Evolutionary conservation across 1,140 invertebrate species (phyloP), one percentile per base, ranked within the genome.

Genomic region (Ridgeia piscesae): DNA sequence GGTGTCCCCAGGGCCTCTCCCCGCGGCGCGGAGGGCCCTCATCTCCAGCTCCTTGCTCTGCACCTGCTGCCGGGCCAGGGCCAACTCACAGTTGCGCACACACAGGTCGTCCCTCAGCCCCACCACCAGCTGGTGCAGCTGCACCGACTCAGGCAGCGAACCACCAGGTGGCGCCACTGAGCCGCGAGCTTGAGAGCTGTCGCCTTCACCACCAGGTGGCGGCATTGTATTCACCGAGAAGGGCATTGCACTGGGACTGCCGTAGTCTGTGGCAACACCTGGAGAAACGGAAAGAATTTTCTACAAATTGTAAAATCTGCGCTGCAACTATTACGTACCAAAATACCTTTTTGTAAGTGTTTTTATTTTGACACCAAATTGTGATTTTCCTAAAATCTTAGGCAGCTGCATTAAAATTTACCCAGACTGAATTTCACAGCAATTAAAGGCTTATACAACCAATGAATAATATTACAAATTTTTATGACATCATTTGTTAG

Each of bases 31-130:
- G 17, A 48, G 34, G 31, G 89, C 89, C 17, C 89, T 35, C 34
- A 91, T 35, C 89, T 91, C 89, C 89, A 91, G 31, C 89, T 91
- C 89, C 6, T 35, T 48, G 21, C 34, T 48, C 89, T 6, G 89
- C 17, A 77, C 58, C 89, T 91, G 89, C 31, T 35, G 34, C 4
- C 6, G 8, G 4, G 42, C 6, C 89, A 35, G 2, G 31, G 34
- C 89, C 89, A 35, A 21, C 21, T 91, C 42, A 48, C 89, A 48
- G 34, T 48, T 91, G 21, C 34, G 89, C 89, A 48, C 34, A 35
- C 34, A 48, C 89, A 91, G 34, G 89, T 35, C 89, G 34, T 35
- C 89, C 31, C 42, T 91, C 89, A 91, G 21, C 89, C 17, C 6
- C 8, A 48, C 89, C 6, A 48, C 31, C 89, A 48, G 14, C 42